Conservation (phyloP, 1,140 invertebrate genomes). For the Stegodyphus dumicola region DNA sequence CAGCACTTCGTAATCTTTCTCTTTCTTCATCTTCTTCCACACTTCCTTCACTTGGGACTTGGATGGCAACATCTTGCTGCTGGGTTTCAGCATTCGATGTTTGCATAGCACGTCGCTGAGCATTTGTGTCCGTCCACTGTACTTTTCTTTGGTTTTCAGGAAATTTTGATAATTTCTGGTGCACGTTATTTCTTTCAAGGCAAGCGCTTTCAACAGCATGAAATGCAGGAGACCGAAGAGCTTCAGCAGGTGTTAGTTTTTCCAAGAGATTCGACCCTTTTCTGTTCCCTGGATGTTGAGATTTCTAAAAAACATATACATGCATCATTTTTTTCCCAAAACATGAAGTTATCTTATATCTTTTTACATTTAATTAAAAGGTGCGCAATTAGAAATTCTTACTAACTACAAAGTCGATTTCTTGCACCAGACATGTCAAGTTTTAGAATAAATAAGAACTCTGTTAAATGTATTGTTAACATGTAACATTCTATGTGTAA, state of each 20-base stretch:
- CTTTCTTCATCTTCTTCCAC: constrained; percentile 33
- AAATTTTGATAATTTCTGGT: constrained; percentile 35
- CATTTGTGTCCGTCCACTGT: constrained; percentile 31
- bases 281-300: constrained; percentile 11
- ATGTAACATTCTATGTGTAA: background rate
- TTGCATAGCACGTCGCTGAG: constrained; percentile 20
- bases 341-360: background rate
- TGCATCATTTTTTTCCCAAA: background rate
- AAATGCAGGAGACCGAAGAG: background rate
- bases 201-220: constrained; percentile 13
- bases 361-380: no score
- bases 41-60: constrained; percentile 40
- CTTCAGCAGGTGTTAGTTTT: constrained; percentile 28
- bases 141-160: constrained; percentile 20
- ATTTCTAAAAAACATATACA: constrained; percentile 21
- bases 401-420: no score
- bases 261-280: background rate
- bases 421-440: background rate
- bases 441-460: background rate
- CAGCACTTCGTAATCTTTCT: constrained; percentile 57
- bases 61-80: constrained; percentile 24
- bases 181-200: constrained; percentile 36
- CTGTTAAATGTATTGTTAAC: background rate
- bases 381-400: no score
- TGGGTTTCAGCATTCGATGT: background rate